Conservation (phyloP, 2,888 invertebrate genomes). For the Caenorhabditis sp. region DNA sequence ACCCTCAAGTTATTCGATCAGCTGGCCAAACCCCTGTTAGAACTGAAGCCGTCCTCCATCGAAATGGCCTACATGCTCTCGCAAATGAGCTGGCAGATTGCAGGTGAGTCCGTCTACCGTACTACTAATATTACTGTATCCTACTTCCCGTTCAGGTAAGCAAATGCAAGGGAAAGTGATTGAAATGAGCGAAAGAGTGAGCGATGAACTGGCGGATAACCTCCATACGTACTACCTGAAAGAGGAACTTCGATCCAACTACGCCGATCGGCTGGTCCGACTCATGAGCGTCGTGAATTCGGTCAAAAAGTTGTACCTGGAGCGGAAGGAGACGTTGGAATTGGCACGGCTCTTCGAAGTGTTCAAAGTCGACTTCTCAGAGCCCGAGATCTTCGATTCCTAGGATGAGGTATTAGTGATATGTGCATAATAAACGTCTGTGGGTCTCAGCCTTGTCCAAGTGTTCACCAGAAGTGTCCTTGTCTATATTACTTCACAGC, state of each 20-base stretch:
- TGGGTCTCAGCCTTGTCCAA: too few relatives aligned
- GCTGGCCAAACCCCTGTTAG: slow-evolving; percentile 49
- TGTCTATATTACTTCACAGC: too few relatives aligned
- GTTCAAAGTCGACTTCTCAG: slow-evolving; percentile 62
- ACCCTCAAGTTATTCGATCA: slow-evolving; percentile 35
- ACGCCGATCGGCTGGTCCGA: slow-evolving; percentile 61
- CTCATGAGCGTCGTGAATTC: slow-evolving; percentile 63
- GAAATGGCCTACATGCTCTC: slow-evolving; percentile 60
- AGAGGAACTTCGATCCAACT: slow-evolving; percentile 50
- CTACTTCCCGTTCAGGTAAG: slow-evolving; percentile 48
- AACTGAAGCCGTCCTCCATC: slow-evolving; percentile 35
- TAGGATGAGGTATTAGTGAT: too few relatives aligned
- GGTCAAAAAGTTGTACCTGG: slow-evolving; percentile 58
- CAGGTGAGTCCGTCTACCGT: too few relatives aligned
- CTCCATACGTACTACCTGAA: slow-evolving; percentile 58
- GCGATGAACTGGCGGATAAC: slow-evolving; percentile 55
- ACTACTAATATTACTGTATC: too few relatives aligned
- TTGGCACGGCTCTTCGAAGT: slow-evolving; percentile 63
- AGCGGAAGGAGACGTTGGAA: slow-evolving; percentile 59
- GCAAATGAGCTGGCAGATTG: slow-evolving; percentile 58
- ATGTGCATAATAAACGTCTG: background rate
- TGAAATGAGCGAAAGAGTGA: slow-evolving; percentile 42
- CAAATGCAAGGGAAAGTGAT: slow-evolving; percentile 38
- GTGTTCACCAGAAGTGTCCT: too few relatives aligned
- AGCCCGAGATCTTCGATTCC: slow-evolving; percentile 52